Base-by-base conservation (phyloP, 1,140 invertebrate genomes). In the Euwallacea fornicatus region DNA sequence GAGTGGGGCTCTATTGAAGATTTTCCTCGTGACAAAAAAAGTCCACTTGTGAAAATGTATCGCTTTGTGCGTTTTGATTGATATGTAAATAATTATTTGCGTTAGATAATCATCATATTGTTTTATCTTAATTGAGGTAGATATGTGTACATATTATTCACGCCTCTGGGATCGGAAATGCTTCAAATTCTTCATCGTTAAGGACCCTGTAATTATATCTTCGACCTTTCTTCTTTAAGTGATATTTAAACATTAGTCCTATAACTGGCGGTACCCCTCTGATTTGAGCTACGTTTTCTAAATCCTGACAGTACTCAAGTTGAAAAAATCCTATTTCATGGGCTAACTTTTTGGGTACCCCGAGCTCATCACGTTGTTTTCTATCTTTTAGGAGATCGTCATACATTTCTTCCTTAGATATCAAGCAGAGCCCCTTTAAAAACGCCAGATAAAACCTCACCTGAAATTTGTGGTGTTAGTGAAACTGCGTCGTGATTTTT, bases 361-460 rank as follows among this genome's bases (percentile, higher is more conserved):
- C 76, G 47, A 64, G 56, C 43, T 72, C 54, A 9, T 54, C 56
- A 33, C 70, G 66, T 53, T 47, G 67, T 53, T 74, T 15, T 46
- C 74, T 73, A 43, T 86, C 83, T 42, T 76, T 59, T 67, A 83
- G 76, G 7, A 81, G 81, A 56, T 86, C 85, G 53, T 74, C 71
- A 9, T 80, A 69, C 86, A 88, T 87, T 70, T 83, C 77, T 44
- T 84, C 80, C 73, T 81, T 77, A 7, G 76, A 77, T n/a, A 86
- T 86, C 10, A 87, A 76, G 41, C 71, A 71, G 4, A 66, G 44
- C 42, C 74, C 69, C 55, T 73, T 72, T 15, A 76, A 59, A 15
- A 71, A 70, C 11, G 71, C 59, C 7, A 74, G 63, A 54, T 67
- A 76, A 63, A 76, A 76, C 0, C 75, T 44, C 33, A 73, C 64